Conservation (phyloP, 2,797 vertebrate genomes). For the Sebastes iracundus region DNA sequence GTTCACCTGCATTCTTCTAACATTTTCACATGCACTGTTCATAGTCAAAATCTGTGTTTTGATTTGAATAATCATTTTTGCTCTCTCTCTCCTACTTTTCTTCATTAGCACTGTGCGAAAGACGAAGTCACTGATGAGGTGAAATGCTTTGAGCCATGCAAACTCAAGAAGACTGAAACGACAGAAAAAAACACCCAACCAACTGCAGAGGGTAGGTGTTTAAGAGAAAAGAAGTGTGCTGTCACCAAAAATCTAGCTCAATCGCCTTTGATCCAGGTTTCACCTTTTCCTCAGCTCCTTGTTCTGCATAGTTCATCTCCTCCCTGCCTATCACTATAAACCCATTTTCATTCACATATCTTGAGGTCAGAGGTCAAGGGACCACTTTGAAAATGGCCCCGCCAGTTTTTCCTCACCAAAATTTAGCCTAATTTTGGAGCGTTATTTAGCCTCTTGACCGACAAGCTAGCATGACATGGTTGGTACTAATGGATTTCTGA, state of each 20-base stretch:
- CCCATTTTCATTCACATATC: too few relatives aligned
- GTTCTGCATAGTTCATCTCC: neutral
- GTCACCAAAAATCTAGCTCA: neutral
- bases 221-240: neutral
- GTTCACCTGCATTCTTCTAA: neutral
- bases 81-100: neutral
- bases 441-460: too few relatives aligned
- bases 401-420: too few relatives aligned
- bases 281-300: neutral
- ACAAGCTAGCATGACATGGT: too few relatives aligned
- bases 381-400: too few relatives aligned
- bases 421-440: too few relatives aligned
- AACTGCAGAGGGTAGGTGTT: slow-evolving; percentile 71
- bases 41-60: too few relatives aligned
- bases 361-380: too few relatives aligned
- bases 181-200: slow-evolving; percentile 60
- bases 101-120: slow-evolving; percentile 51
- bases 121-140: slow-evolving; percentile 64
- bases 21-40: neutral
- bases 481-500: too few relatives aligned
- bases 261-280: neutral
- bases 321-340: neutral
- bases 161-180: slow-evolving; percentile 67
- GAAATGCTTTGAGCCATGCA: slow-evolving; percentile 57
- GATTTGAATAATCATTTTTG: too few relatives aligned